phyloP scores from a whole-genome alignment of 2,113 vertebrate genomes.

The Synchiropus splendidus region DNA sequence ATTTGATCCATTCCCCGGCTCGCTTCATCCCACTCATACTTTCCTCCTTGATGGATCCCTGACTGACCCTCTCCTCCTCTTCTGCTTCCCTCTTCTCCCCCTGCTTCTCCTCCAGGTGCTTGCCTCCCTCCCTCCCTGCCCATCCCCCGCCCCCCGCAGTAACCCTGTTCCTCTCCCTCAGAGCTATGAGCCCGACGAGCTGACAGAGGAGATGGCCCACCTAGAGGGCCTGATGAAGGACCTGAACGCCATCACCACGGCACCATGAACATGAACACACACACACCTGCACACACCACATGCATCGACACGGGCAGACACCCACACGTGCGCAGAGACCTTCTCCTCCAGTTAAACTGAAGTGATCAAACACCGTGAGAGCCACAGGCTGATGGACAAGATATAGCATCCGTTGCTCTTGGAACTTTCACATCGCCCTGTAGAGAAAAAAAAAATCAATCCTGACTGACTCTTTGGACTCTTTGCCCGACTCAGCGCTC shows the following conservation, averaged over 20 bases:
- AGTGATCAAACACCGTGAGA: conserved; percentile 27
- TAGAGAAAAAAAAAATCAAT: conserved; percentile 28
- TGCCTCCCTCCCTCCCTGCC: conserved; percentile 48
- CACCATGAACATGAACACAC: conserved; percentile 42
- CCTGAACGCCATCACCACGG: conserved; percentile 93
- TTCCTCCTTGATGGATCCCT: conserved; percentile 36
- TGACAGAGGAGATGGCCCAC: conserved; percentile 99
- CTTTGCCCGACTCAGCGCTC: conserved; percentile 57
- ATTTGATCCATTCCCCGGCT: conserved; percentile 43
- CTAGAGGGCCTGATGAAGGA: conserved; percentile 99
- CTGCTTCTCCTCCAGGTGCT: conserved; percentile 41
- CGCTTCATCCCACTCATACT: conserved; percentile 37
- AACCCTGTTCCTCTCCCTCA: conserved; percentile 70
- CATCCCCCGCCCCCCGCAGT: conserved; percentile 45
- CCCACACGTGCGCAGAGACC: conserved; percentile 11
- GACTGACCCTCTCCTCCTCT: conserved; percentile 55
- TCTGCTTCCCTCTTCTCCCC: conserved; percentile 14
- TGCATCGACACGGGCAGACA: conserved; percentile 12
- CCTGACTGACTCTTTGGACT: conserved; percentile 46
- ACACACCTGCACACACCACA: conserved; percentile 3
- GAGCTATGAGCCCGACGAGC: conserved; percentile 94
- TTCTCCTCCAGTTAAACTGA: neutral
- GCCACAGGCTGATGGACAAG: conserved; percentile 39
- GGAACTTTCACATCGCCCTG: conserved; percentile 7
- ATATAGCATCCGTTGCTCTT: conserved; percentile 22